Percentiles rank a stretch among this genome's conserved stretches.
phyloP scores from a whole-genome alignment of 2,888 invertebrate genomes.

The Lottia scabra region DNA sequence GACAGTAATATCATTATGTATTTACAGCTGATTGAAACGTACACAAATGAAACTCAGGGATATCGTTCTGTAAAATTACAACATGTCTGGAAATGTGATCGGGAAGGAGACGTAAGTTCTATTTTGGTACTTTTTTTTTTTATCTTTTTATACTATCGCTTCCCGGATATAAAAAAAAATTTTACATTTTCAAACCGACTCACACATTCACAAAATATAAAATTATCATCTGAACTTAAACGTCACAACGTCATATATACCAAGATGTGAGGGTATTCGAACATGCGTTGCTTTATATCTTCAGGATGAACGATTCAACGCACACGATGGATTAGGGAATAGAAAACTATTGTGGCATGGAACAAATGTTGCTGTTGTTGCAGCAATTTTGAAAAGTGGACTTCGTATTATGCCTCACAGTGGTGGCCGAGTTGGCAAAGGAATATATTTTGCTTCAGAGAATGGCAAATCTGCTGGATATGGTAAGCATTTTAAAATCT shows the following conservation, averaged over 20 bases:
- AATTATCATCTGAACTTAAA: no score
- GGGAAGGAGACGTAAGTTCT: slow-evolving; percentile 58
- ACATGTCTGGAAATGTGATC: slow-evolving; percentile 64
- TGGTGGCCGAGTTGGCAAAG: slow-evolving; percentile 70
- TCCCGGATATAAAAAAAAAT: no score
- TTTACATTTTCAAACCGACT: no score
- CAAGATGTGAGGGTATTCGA: no score
- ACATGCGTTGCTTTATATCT: no score
- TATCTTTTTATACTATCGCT: no score
- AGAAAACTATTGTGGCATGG: slow-evolving; percentile 71
- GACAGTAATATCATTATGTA: no score
- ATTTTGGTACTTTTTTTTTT: neutral
- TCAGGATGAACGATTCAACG: slow-evolving; percentile 54
- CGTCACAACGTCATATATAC: no score
- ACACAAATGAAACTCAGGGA: slow-evolving; percentile 42
- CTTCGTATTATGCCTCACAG: slow-evolving; percentile 72
- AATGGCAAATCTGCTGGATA: slow-evolving; percentile 69
- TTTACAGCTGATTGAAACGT: slow-evolving; percentile 52
- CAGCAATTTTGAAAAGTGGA: slow-evolving; percentile 70
- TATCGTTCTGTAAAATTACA: slow-evolving; percentile 49
- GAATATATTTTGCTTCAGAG: slow-evolving; percentile 71
- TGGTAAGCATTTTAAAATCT: slow-evolving; percentile 54
- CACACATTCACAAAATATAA: no score
- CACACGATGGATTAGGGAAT: slow-evolving; percentile 61
- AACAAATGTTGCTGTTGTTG: slow-evolving; percentile 71